Conservation (phyloP, 1,140 invertebrate genomes). For the Microplitis demolitor region DNA sequence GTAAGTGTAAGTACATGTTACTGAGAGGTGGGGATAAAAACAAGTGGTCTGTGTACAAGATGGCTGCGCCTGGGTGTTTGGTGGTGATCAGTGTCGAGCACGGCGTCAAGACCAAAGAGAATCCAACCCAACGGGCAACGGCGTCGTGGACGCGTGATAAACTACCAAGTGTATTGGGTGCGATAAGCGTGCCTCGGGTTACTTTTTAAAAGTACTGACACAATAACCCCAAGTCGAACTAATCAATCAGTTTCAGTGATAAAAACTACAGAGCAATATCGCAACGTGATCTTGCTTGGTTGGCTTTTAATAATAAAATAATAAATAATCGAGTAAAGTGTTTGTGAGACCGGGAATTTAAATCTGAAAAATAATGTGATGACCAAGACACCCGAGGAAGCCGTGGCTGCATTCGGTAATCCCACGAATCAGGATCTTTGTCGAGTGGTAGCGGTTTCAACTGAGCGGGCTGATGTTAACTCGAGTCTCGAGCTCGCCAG, state of each 20-base stretch:
- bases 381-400: conserved; percentile 8
- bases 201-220: not conserved
- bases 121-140: no score
- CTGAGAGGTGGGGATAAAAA: not conserved
- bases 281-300: not conserved
- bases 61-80: conserved; percentile 44
- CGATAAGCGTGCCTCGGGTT: not conserved
- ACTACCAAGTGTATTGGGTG: conserved; percentile 1
- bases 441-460: no score
- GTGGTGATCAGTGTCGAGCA: conserved; percentile 25
- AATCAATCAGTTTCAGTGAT: not conserved
- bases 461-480: no score
- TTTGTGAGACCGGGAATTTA: not conserved
- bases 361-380: not conserved
- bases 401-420: not conserved
- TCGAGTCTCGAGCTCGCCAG: no score
- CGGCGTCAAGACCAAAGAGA: conserved; percentile 27
- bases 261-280: conserved; percentile 1
- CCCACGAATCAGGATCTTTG: no score
- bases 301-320: no score
- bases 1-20: no score
- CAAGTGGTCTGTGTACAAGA: conserved; percentile 44
- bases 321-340: not conserved
- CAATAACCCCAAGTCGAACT: not conserved
- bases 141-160: conserved; percentile 15